phyloP scores from a whole-genome alignment of 2,113 vertebrate genomes.

The Cairina moschata region DNA sequence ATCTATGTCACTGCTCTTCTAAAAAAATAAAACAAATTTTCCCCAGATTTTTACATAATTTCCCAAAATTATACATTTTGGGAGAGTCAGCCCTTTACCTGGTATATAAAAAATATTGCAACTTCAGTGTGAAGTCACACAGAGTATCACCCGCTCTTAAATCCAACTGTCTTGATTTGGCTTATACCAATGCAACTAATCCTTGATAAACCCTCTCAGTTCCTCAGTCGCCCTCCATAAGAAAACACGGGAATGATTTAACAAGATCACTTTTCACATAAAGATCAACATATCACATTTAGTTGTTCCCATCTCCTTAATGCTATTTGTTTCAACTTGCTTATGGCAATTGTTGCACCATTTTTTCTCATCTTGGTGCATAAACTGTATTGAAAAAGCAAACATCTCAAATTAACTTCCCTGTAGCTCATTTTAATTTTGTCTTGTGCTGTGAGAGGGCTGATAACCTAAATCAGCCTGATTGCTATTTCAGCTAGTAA shows the following conservation, averaged over 20 bases:
- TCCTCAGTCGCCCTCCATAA: background rate
- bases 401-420: background rate
- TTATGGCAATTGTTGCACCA: background rate
- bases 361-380: background rate
- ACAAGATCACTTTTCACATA: background rate
- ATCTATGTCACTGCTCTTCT: accelerated
- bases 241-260: background rate
- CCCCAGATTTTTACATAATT: background rate
- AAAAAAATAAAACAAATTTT: background rate
- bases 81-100: background rate
- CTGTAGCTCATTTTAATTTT: background rate
- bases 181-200: background rate
- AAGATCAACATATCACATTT: background rate
- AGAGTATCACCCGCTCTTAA: background rate
- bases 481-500: conserved; percentile 6
- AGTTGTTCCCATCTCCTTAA: background rate
- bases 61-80: background rate
- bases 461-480: conserved; percentile 30
- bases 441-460: background rate
- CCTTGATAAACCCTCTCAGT: background rate
- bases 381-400: background rate
- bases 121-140: background rate
- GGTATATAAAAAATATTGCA: background rate
- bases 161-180: background rate
- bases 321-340: background rate